Percentiles rank a stretch among this genome's conserved stretches.
phyloP scores from a whole-genome alignment of 2,888 invertebrate species.

The Unio delphinus region DNA sequence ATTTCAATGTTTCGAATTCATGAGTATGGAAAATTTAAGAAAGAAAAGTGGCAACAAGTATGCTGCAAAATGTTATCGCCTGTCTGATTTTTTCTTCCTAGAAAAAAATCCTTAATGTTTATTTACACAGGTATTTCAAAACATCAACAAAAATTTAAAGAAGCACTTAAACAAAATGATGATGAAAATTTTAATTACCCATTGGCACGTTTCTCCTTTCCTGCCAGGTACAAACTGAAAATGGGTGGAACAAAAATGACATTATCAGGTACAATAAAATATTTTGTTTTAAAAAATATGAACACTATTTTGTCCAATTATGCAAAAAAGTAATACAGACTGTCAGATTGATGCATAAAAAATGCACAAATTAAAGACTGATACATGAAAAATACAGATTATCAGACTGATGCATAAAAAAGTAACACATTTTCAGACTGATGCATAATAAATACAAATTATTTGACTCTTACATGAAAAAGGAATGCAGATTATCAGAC shows the following conservation, averaged over 20 bases:
- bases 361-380: no score
- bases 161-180: no score
- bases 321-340: not conserved
- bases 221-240: slow-evolving; percentile 50
- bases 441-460: no score
- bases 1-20: no score
- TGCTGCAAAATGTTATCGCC: not conserved
- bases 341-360: no score
- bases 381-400: not conserved
- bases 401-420: not conserved
- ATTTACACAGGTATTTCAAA: not conserved
- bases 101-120: not conserved
- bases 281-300: not conserved
- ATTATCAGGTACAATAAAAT: no score
- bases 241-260: no score
- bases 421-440: no score
- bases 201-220: slow-evolving; percentile 52
- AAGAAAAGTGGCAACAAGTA: not conserved
- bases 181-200: slow-evolving; percentile 39
- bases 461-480: no score
- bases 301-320: not conserved
- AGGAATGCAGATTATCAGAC: no score
- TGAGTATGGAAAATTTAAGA: no score
- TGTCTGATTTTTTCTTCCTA: not conserved
- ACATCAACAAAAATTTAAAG: not conserved